These are phyloP conservation scores for Gadus macrocephalus DNA, from an alignment of 2,113 vertebrate species.

Conservation along the genomic window DNA sequence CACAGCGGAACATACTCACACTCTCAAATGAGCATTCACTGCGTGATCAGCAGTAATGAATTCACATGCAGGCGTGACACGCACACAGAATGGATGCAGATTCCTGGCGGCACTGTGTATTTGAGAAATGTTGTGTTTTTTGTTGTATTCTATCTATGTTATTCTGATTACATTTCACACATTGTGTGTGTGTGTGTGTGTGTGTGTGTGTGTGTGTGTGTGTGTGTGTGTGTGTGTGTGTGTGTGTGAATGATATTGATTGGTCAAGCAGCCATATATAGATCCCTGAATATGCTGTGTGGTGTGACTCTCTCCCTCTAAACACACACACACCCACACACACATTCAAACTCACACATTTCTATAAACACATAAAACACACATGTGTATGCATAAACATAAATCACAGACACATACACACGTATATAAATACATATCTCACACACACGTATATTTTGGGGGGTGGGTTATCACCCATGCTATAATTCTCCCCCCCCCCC, in stretches of 20 bases:
- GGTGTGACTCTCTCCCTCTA: slow-evolving; percentile 17
- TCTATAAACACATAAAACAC: slow-evolving; percentile 8
- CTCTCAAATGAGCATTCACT: slow-evolving; percentile 25
- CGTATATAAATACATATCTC: not conserved
- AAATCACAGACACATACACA: slow-evolving; percentile 3
- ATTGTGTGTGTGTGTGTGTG: slow-evolving; percentile 4
- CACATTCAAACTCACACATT: not conserved
- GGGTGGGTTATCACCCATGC: slow-evolving; percentile 18
- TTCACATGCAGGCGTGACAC: slow-evolving; percentile 14
- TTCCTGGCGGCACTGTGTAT: slow-evolving; percentile 14
- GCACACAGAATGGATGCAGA: slow-evolving; percentile 20
- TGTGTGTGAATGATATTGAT: slow-evolving; percentile 35
- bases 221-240: slow-evolving; percentile 22
- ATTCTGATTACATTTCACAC: too few relatives aligned
- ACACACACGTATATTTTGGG: not conserved
- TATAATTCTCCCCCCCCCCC: slow-evolving; percentile 42
- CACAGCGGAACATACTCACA: slow-evolving; percentile 18
- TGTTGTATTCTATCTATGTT: not conserved
- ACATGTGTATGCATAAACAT: slow-evolving; percentile 22
- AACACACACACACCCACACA: slow-evolving; percentile 15
- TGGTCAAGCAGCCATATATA: slow-evolving; percentile 26
- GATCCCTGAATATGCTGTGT: too few relatives aligned
- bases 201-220: slow-evolving; percentile 19
- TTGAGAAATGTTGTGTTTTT: slow-evolving; percentile 8
- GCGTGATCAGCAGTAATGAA: not conserved